These are phyloP conservation scores for Nesogale talazaci DNA, from an alignment of 2,113 vertebrate genomes.

Conservation along the genomic window DNA sequence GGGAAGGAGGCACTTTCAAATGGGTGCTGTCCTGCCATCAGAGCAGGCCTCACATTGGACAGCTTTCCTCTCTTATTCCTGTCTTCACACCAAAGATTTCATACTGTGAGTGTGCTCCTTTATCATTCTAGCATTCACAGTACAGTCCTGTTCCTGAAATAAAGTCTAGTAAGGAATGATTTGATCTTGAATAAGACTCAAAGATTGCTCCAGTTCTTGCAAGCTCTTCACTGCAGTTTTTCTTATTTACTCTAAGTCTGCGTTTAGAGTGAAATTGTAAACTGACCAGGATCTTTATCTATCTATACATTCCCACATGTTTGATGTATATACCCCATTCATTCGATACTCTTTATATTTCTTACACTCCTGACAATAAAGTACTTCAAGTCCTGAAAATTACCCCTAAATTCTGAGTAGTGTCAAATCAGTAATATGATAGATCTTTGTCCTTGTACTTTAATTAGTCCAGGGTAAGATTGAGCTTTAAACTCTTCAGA, in stretches of 20 bases:
- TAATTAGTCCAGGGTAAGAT: constrained; percentile 4
- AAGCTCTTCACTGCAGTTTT: background rate
- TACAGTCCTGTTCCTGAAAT: constrained; percentile 12
- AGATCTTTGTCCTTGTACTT: constrained; percentile 65
- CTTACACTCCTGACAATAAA: constrained; percentile 22
- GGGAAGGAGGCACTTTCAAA: constrained; percentile 20
- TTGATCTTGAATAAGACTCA: constrained; percentile 61
- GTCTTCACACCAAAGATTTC: constrained; percentile 16
- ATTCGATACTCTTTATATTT: constrained; percentile 55
- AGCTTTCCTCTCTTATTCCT: background rate
- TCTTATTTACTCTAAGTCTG: constrained; percentile 30
- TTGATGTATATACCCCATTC: constrained; percentile 66
- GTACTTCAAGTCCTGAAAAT: constrained; percentile 74
- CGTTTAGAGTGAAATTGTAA: constrained; percentile 58
- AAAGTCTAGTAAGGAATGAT: constrained; percentile 57
- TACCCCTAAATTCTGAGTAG: constrained; percentile 59
- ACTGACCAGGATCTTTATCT: constrained; percentile 42
- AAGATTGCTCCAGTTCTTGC: constrained; percentile 59
- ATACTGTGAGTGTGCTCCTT: background rate
- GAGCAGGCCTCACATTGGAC: constrained; percentile 19
- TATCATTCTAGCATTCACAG: constrained; percentile 29
- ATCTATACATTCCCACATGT: constrained; percentile 39
- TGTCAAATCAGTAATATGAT: constrained; percentile 54
- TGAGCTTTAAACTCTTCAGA: constrained; percentile 60
- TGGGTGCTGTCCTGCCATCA: background rate